A percentile compares a stretch with the other conserved stretches of the same genome.
Conservation (phyloP, 2,888 invertebrate genomes). For the Achlya flavicornis region DNA sequence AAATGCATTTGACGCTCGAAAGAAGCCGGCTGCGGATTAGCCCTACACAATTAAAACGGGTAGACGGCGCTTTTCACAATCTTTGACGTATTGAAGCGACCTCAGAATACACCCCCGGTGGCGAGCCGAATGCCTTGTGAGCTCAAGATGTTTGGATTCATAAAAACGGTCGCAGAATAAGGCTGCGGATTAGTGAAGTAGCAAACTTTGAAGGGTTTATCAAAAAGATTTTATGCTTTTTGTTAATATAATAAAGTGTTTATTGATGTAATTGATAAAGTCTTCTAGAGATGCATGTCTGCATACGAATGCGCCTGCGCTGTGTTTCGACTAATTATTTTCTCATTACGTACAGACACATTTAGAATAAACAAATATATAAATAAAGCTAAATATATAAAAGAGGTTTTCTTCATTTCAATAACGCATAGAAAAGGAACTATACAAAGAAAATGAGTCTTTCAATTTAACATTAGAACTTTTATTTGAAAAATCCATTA, state of each 20-base stretch:
- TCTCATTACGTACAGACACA: too few species aligned
- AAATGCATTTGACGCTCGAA: slow-evolving; percentile 72
- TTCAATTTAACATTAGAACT: neutral
- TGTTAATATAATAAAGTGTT: slow-evolving; percentile 24
- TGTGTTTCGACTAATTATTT: neutral
- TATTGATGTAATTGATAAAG: slow-evolving; percentile 15
- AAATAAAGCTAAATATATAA: neutral
- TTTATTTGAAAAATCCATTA: neutral
- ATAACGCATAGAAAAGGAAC: neutral
- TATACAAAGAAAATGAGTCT: neutral
- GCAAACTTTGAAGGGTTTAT: slow-evolving; percentile 21
- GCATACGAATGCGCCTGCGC: neutral
- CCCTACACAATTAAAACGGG: slow-evolving; percentile 67
- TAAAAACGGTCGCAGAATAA: slow-evolving; percentile 39
- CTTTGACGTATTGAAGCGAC: slow-evolving; percentile 32
- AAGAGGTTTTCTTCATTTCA: neutral
- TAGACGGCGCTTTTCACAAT: slow-evolving; percentile 53
- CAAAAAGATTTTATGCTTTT: slow-evolving; percentile 41
- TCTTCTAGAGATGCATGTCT: neutral
- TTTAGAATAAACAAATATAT: neutral
- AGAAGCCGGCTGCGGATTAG: slow-evolving; percentile 61
- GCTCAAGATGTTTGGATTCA: slow-evolving; percentile 55
- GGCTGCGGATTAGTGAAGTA: slow-evolving; percentile 30
- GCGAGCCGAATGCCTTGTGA: slow-evolving; percentile 44
- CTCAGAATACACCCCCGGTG: slow-evolving; percentile 53